Percentiles rank a stretch among this genome's conserved stretches.
Evolutionary conservation across 2,888 invertebrate genomes (phyloP).

Genomic region (Latrodectus hesperus): DNA sequence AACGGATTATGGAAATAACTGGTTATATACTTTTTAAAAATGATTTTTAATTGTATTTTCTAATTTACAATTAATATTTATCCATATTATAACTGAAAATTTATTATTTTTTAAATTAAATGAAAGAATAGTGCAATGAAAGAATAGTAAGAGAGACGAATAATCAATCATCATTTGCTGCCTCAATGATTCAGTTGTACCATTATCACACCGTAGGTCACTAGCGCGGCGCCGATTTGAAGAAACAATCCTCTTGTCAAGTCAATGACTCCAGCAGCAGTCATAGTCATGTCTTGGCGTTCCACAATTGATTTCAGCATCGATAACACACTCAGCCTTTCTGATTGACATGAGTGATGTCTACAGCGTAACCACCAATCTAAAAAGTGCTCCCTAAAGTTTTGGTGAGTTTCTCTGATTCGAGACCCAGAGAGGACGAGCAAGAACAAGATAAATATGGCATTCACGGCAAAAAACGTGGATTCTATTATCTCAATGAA

Average conservation of each 20-base stretch:
- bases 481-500: conserved; percentile 31
- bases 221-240: conserved; percentile 12
- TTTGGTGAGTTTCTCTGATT: conserved; percentile 10
- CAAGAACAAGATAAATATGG: conserved; percentile 4
- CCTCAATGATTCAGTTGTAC: conserved; percentile 10
- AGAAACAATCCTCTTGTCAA: conserved; percentile 18
- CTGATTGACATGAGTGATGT: not conserved
- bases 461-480: conserved; percentile 12
- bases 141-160: not conserved
- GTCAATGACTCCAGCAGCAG: conserved; percentile 23
- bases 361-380: not conserved
- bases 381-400: conserved; percentile 11
- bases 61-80: too few relatives aligned
- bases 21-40: too few relatives aligned
- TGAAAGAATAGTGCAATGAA: too few relatives aligned
- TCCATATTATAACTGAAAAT: too few relatives aligned
- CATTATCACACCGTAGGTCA: conserved; percentile 39
- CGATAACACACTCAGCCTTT: not conserved
- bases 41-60: too few relatives aligned
- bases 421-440: conserved; percentile 22
- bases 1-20: too few relatives aligned
- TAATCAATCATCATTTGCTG: not conserved
- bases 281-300: conserved; percentile 24
- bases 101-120: too few relatives aligned
- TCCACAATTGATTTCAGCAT: conserved; percentile 37